Evolutionary conservation across 1,140 invertebrate genomes (phyloP).

Genomic region (Neocloeon triangulifer): DNA sequence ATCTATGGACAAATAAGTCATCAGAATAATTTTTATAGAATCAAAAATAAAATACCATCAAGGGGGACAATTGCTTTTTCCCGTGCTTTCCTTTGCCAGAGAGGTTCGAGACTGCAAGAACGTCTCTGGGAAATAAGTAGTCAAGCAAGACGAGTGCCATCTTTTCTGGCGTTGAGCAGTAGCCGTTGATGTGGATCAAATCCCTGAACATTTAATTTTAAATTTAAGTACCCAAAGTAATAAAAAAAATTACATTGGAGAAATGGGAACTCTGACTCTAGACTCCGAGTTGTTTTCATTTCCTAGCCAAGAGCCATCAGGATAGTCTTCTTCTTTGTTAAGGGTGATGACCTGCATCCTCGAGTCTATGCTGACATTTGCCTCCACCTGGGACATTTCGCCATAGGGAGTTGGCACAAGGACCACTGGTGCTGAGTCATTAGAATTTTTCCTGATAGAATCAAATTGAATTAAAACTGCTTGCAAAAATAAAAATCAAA

Average conservation of each 20-base stretch:
- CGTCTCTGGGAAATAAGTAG: constrained; percentile 26
- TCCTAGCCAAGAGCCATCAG: constrained; percentile 28
- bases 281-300: constrained; percentile 24
- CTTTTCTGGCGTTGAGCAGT: constrained; percentile 26
- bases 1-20: constrained; percentile 13
- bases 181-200: constrained; percentile 26
- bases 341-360: constrained; percentile 13
- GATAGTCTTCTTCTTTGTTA: constrained; percentile 21
- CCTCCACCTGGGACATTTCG: constrained; percentile 7
- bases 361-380: constrained; percentile 9
- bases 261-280: constrained; percentile 24
- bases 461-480: no score
- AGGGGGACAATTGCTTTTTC: constrained; percentile 27
- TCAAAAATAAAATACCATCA: constrained; percentile 15
- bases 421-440: constrained; percentile 1
- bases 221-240: not conserved
- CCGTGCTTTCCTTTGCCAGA: constrained; percentile 27
- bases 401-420: not conserved
- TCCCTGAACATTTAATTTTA: constrained; percentile 17
- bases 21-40: not conserved
- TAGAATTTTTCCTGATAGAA: no score
- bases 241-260: constrained; percentile 18
- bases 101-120: constrained; percentile 25
- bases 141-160: constrained; percentile 29
- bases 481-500: no score